Evolutionary conservation across 2,888 invertebrate genomes (phyloP).

Genomic region (Phortica okadai): DNA sequence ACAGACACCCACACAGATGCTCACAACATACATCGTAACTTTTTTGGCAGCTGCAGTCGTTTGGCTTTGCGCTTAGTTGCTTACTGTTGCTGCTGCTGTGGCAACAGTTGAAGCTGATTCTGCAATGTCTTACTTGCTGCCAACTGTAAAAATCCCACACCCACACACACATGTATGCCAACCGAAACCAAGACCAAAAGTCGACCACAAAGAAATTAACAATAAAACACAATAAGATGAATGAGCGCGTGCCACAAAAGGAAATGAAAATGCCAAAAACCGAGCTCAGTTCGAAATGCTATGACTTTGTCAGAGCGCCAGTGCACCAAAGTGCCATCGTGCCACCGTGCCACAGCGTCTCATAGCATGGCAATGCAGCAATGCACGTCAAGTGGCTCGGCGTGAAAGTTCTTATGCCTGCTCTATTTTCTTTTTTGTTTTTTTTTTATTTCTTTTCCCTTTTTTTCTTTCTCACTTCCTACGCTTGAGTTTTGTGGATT

Average conservation of each 20-base stretch:
- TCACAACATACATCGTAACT: background rate
- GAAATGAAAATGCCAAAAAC: background rate
- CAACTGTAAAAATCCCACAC: slow-evolving; percentile 7
- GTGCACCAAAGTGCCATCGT: background rate
- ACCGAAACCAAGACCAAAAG: background rate
- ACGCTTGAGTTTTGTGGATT: background rate
- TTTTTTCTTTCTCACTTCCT: background rate
- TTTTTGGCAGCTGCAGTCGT: too few relatives aligned
- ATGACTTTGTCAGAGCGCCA: background rate
- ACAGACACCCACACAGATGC: background rate
- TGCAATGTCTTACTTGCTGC: background rate
- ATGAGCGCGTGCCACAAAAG: slow-evolving; percentile 13
- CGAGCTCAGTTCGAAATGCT: background rate
- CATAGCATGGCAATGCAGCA: slow-evolving; percentile 1
- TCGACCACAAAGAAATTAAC: slow-evolving; percentile 23
- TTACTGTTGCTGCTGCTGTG: background rate
- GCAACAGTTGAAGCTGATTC: background rate
- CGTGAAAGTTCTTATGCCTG: slow-evolving; percentile 1
- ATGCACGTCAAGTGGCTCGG: slow-evolving; percentile 12
- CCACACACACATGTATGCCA: background rate
- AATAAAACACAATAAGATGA: slow-evolving; percentile 19
- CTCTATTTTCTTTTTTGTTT: background rate
- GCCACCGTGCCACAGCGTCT: too few relatives aligned
- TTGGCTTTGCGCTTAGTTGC: background rate
- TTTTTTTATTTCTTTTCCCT: too few relatives aligned